These are phyloP conservation scores for Drosophila stalkeri DNA, from an alignment of 2,888 invertebrate genomes.

Conservation along the genomic window DNA sequence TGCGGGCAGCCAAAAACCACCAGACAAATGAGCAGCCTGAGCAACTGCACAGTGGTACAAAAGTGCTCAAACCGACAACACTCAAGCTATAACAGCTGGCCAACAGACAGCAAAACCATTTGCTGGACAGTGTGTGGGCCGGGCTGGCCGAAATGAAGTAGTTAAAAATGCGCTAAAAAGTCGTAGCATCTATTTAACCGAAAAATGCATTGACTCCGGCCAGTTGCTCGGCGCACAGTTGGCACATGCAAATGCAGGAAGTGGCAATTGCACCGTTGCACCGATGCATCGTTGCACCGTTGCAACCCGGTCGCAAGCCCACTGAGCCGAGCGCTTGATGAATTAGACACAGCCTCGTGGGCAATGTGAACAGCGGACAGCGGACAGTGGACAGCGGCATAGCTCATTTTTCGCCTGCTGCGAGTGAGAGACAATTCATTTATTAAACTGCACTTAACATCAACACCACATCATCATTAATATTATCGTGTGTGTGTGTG, in stretches of 20 bases:
- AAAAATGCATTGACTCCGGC: constrained; percentile 50
- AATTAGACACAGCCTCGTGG: constrained; percentile 65
- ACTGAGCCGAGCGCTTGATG: constrained; percentile 62
- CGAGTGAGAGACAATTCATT: constrained; percentile 80
- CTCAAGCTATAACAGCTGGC: background rate
- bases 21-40: constrained; percentile 62
- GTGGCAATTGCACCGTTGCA: constrained; percentile 56
- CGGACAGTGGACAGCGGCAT: constrained; percentile 44
- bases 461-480: constrained; percentile 84
- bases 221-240: constrained; percentile 24
- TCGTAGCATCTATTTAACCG: constrained; percentile 52
- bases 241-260: constrained; percentile 79
- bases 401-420: constrained; percentile 57
- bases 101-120: background rate
- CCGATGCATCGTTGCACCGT: constrained; percentile 18
- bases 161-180: constrained; percentile 58
- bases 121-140: constrained; percentile 22
- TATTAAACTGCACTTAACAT: constrained; percentile 84
- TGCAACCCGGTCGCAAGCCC: constrained; percentile 23
- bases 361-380: constrained; percentile 48
- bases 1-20: constrained; percentile 27
- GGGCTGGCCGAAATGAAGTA: constrained; percentile 47
- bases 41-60: constrained; percentile 56
- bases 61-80: background rate
- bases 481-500: constrained; percentile 46